These are phyloP conservation scores for Cyprinodon variegatus DNA, from an alignment of 2,113 vertebrate genomes.

Conservation along the genomic window DNA sequence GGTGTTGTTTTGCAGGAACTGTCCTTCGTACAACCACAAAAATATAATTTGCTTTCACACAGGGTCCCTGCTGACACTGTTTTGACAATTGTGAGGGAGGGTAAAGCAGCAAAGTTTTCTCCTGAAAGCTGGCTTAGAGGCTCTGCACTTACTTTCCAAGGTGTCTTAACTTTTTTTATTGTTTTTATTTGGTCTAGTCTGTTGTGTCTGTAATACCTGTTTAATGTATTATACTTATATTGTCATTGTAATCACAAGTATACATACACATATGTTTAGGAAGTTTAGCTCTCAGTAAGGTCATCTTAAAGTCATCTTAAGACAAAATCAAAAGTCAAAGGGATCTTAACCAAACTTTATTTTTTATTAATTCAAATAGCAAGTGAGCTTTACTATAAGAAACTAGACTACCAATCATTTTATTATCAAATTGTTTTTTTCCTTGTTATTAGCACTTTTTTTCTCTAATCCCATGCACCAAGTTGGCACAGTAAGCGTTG, in stretches of 20 bases:
- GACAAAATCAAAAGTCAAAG: not conserved
- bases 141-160: not conserved
- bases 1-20: slow-evolving; percentile 24
- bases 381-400: slow-evolving; percentile 5
- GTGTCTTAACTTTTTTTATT: not conserved
- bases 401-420: slow-evolving; percentile 18
- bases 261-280: not conserved
- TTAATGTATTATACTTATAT: not conserved
- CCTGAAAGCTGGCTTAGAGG: not conserved
- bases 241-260: not conserved
- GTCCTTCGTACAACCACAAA: slow-evolving; percentile 39
- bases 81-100: slow-evolving; percentile 26
- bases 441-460: slow-evolving; percentile 34
- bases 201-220: not conserved
- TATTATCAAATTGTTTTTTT: slow-evolving; percentile 40
- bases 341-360: not conserved
- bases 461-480: slow-evolving; percentile 18
- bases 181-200: not conserved
- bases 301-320: no score
- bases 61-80: slow-evolving; percentile 30
- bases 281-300: not conserved
- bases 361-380: slow-evolving; percentile 14
- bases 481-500: slow-evolving; percentile 31
- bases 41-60: slow-evolving; percentile 52
- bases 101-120: slow-evolving; percentile 22